Percentiles rank a stretch among this genome's conserved stretches.
Conservation (phyloP, 2,113 vertebrate species). For the Xenopus borealis region DNA sequence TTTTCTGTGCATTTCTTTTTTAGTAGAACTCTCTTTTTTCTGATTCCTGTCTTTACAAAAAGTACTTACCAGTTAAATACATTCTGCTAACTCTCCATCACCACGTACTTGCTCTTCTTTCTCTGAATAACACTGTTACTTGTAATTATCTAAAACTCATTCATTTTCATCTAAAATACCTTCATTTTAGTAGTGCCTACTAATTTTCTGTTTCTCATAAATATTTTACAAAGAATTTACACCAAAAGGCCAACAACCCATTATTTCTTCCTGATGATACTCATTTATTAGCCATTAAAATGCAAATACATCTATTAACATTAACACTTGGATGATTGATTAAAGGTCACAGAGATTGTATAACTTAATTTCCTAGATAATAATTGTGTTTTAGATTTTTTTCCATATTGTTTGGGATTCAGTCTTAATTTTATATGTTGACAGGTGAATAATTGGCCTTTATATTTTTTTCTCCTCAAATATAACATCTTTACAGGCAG, state of each 20-base stretch:
- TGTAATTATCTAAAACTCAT: too few relatives aligned
- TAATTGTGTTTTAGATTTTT: conserved; percentile 73
- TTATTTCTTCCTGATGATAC: conserved; percentile 79
- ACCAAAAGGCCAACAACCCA: conserved; percentile 75
- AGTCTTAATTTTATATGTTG: conserved; percentile 75
- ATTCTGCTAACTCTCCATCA: too few relatives aligned
- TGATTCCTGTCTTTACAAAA: too few relatives aligned
- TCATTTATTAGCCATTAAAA: conserved; percentile 81
- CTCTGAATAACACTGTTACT: too few relatives aligned
- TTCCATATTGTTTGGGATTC: conserved; percentile 72
- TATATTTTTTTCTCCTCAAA: conserved; percentile 44
- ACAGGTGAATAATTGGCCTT: conserved; percentile 64
- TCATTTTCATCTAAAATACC: background rate
- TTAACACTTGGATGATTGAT: conserved; percentile 78
- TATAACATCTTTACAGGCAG: conserved; percentile 48
- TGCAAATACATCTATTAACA: conserved; percentile 83
- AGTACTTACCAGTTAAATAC: too few relatives aligned
- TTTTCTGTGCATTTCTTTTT: too few relatives aligned
- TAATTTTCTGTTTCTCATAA: conserved; percentile 64
- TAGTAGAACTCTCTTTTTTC: too few relatives aligned
- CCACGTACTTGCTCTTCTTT: too few relatives aligned
- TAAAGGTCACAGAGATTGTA: conserved; percentile 76
- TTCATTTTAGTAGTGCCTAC: conserved; percentile 51
- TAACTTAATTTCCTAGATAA: conserved; percentile 75
- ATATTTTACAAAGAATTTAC: conserved; percentile 60